These are phyloP conservation scores for Sturnira hondurensis DNA, from an alignment of 2,113 vertebrate genomes.

Conservation along the genomic window DNA sequence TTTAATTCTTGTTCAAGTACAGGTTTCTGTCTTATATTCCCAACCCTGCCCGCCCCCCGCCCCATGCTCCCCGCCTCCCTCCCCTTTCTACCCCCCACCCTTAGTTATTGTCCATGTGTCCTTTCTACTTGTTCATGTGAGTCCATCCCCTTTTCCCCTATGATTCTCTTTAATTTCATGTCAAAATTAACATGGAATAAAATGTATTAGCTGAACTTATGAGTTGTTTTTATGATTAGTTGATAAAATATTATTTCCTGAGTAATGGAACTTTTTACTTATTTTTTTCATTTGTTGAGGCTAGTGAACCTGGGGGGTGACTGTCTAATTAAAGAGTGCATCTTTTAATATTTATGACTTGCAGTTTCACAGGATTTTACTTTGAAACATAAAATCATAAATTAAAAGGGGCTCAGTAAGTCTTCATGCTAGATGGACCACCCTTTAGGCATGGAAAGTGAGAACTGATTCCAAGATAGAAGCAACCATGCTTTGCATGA, in stretches of 20 bases:
- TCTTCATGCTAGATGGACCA: neutral
- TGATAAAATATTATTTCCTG: neutral
- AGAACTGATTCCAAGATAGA: neutral
- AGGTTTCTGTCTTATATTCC: too few relatives aligned
- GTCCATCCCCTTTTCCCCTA: too few relatives aligned
- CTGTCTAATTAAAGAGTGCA: neutral
- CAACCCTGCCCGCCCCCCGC: too few relatives aligned
- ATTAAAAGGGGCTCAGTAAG: neutral
- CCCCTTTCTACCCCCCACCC: too few relatives aligned
- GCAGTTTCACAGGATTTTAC: neutral
- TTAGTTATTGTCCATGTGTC: too few relatives aligned
- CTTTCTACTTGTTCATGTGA: too few relatives aligned
- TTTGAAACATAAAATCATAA: neutral
- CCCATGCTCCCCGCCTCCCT: too few relatives aligned
- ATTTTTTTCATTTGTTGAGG: neutral
- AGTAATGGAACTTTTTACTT: neutral
- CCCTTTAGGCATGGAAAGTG: neutral
- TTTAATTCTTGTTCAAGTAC: too few relatives aligned
- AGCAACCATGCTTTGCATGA: neutral
- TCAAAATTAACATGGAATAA: neutral
- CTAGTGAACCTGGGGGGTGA: neutral
- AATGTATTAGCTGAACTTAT: neutral
- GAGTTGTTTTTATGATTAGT: neutral
- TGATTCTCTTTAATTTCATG: conserved; percentile 3
- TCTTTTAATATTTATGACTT: neutral